A percentile compares a stretch with the other conserved stretches of the same genome.
Evolutionary conservation across 1,140 invertebrate genomes (phyloP).

Genomic region (Listronotus oregonensis): DNA sequence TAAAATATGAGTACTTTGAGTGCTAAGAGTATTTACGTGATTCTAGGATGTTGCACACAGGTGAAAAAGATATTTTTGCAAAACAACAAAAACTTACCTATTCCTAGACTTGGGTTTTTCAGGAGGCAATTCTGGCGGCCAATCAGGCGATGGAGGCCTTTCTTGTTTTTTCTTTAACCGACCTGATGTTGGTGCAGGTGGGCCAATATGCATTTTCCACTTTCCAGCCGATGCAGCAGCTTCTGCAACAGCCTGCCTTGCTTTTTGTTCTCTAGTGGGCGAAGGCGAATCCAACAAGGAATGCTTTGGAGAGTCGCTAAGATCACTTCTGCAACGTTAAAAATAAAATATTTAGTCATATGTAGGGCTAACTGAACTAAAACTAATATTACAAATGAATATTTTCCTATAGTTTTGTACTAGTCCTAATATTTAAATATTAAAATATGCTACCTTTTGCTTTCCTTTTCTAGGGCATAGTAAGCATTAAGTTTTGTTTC

Average conservation of each 20-base stretch:
- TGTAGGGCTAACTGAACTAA: background rate
- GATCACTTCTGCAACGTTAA: conserved; percentile 43
- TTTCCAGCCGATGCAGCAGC: conserved; percentile 51
- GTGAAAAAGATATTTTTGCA: too few species aligned
- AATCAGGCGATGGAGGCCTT: conserved; percentile 35
- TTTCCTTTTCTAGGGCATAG: conserved; percentile 77
- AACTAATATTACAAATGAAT: background rate
- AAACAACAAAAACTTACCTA: conserved; percentile 1
- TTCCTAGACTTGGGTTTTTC: conserved; percentile 40
- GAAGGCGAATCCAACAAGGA: conserved; percentile 51
- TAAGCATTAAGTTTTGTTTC: conserved; percentile 78
- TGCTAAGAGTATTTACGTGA: too few species aligned
- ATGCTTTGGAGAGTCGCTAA: conserved; percentile 49
- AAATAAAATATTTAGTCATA: background rate
- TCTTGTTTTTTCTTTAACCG: conserved; percentile 52
- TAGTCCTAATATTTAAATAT: too few species aligned
- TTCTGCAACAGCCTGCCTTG: conserved; percentile 55
- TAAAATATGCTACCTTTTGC: conserved; percentile 49
- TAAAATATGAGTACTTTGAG: too few species aligned
- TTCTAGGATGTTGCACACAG: too few species aligned
- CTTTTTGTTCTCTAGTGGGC: conserved; percentile 55
- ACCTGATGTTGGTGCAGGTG: conserved; percentile 41
- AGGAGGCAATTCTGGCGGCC: conserved; percentile 29
- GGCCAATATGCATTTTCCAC: conserved; percentile 55
- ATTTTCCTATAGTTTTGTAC: too few species aligned